A percentile compares a stretch with the other conserved stretches of the same genome.
These are phyloP conservation scores for Pteria penguin DNA, from an alignment of 2,888 invertebrate species.

Conservation along the genomic window DNA sequence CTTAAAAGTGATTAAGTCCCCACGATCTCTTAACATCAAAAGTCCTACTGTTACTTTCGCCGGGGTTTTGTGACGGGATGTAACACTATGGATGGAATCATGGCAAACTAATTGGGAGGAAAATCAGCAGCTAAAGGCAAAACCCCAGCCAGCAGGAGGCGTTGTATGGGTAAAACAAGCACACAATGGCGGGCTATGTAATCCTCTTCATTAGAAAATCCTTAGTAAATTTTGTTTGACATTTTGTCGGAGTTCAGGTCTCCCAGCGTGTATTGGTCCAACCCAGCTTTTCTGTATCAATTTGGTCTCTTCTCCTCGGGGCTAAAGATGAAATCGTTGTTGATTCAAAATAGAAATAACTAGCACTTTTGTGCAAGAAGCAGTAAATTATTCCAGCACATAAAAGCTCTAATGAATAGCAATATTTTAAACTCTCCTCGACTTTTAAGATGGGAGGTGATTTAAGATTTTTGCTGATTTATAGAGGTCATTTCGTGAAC, in stretches of 20 bases:
- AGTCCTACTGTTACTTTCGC: not conserved
- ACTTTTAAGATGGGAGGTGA: too few relatives aligned
- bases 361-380: not conserved
- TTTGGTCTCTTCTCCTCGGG: not conserved
- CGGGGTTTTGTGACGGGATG: not conserved
- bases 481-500: too few relatives aligned
- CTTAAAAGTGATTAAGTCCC: not conserved
- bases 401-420: too few relatives aligned
- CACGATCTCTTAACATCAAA: not conserved
- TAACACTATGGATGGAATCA: not conserved
- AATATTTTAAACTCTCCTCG: too few relatives aligned
- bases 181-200: not conserved
- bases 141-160: not conserved
- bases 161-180: not conserved
- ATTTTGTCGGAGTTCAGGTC: not conserved
- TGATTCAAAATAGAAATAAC: not conserved
- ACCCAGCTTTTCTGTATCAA: too few relatives aligned
- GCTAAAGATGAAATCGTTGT: not conserved
- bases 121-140: slow-evolving; percentile 8
- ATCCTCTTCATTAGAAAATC: not conserved
- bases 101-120: slow-evolving; percentile 9
- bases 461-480: too few relatives aligned
- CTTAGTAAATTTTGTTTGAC: not conserved
- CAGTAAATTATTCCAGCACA: not conserved
- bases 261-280: not conserved